These are phyloP conservation scores for Pollachius pollachius DNA, from an alignment of 2,113 vertebrate species.

Conservation along the genomic window DNA sequence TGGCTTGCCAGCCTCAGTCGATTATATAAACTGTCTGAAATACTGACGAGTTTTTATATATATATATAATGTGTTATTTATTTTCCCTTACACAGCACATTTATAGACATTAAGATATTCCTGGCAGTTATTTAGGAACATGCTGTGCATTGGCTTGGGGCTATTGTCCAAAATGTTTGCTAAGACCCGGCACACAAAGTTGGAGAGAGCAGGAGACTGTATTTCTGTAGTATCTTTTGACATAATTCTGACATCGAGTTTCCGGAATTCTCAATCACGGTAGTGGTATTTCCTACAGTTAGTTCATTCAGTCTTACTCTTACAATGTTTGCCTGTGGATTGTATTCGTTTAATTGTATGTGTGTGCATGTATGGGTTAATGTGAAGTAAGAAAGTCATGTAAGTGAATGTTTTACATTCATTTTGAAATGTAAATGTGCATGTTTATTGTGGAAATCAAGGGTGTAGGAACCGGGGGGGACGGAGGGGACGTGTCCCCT, in stretches of 20 bases:
- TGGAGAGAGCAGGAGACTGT: slow-evolving; percentile 44
- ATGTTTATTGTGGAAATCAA: too few species aligned
- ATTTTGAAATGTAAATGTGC: too few species aligned
- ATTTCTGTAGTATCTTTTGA: slow-evolving; percentile 51
- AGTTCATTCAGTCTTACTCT: background rate
- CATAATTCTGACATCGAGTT: slow-evolving; percentile 55
- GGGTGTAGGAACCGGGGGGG: too few species aligned
- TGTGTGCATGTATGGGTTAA: slow-evolving; percentile 16
- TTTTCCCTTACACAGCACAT: too few species aligned
- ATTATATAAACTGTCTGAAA: too few species aligned
- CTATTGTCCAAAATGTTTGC: slow-evolving; percentile 52
- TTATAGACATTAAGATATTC: background rate
- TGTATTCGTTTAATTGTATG: slow-evolving; percentile 2
- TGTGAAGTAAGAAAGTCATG: background rate
- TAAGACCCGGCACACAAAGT: slow-evolving; percentile 22
- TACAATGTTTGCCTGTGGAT: slow-evolving; percentile 7
- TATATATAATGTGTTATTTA: too few species aligned
- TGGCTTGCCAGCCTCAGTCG: too few species aligned
- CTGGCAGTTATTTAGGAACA: slow-evolving; percentile 50
- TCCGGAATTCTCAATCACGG: slow-evolving; percentile 35
- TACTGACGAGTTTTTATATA: too few species aligned
- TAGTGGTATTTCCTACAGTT: background rate
- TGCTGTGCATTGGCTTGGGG: slow-evolving; percentile 51
- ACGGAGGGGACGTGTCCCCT: too few species aligned
- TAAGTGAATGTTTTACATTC: too few species aligned